Conservation (phyloP, 1,140 invertebrate genomes). For the Lasioglossum albipes region DNA sequence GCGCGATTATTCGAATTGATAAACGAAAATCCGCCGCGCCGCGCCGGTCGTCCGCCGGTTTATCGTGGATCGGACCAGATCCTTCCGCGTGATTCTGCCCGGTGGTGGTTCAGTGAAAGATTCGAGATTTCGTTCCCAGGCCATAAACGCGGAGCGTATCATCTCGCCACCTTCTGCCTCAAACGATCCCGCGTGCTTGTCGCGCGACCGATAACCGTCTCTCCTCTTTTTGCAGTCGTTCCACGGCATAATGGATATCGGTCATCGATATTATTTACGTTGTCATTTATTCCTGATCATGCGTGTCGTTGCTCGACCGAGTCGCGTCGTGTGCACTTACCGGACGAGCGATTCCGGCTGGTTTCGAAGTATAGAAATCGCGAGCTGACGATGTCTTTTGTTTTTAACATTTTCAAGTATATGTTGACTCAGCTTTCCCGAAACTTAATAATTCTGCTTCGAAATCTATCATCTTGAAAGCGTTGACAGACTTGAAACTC, state of each 20-base stretch:
- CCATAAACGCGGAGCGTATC: conserved; percentile 45
- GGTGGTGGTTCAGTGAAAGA: not conserved
- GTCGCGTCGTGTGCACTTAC: conserved; percentile 20
- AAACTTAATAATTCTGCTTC: no score
- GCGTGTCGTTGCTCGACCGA: conserved; percentile 34
- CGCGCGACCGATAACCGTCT: conserved; percentile 43
- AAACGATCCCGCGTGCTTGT: conserved; percentile 30
- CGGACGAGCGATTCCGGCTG: conserved; percentile 12
- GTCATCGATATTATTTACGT: conserved; percentile 47
- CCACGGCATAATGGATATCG: conserved; percentile 43
- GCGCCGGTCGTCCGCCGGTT: conserved; percentile 23
- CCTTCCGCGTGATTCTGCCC: conserved; percentile 29
- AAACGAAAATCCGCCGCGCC: conserved; percentile 50
- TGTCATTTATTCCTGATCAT: conserved; percentile 30
- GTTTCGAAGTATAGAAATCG: conserved; percentile 8
- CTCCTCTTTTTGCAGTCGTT: not conserved
- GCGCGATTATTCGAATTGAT: conserved; percentile 47
- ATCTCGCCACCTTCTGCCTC: conserved; percentile 10
- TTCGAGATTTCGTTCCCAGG: conserved; percentile 11
- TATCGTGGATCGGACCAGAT: conserved; percentile 43
- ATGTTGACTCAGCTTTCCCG: no score
- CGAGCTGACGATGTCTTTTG: no score
- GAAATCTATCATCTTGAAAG: no score
- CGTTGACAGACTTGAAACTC: no score
- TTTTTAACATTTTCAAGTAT: not conserved